phyloP scores from a whole-genome alignment of 2,797 vertebrate genomes.

The Australoheros facetus region DNA sequence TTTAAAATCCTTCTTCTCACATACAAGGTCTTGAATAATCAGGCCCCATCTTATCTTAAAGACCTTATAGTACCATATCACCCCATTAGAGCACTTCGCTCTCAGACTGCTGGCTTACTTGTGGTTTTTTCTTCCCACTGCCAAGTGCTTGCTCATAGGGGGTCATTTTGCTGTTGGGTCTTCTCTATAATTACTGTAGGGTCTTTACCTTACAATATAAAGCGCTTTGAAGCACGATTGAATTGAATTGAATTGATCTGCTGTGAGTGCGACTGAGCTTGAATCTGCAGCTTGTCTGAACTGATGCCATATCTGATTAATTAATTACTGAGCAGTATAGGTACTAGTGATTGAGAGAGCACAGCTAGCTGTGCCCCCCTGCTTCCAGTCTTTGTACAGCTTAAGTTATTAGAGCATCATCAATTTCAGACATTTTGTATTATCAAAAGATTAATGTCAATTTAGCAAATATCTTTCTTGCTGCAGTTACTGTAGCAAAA shows the following conservation, averaged over 20 bases:
- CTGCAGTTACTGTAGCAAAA: constrained; percentile 27
- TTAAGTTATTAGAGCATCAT: background rate
- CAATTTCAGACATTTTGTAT: background rate
- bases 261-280: background rate
- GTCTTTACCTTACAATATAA: too few species aligned
- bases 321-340: background rate
- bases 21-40: too few species aligned
- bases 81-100: too few species aligned
- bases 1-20: too few species aligned
- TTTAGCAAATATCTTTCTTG: background rate
- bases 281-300: background rate
- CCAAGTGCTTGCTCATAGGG: too few species aligned
- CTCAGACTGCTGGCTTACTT: too few species aligned
- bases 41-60: too few species aligned
- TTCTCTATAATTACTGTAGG: too few species aligned
- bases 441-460: constrained; percentile 23
- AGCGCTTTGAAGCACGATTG: too few species aligned
- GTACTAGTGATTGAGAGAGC: background rate
- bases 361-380: background rate
- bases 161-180: too few species aligned
- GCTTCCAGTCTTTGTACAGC: background rate
- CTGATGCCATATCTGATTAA: background rate
- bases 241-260: background rate
- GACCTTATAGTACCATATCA: too few species aligned
- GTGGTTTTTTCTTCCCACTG: too few species aligned